Evolutionary conservation across 1,140 invertebrate genomes (phyloP), one percentile per base, ranked within the genome.

Genomic region (Aphis craccivora): DNA sequence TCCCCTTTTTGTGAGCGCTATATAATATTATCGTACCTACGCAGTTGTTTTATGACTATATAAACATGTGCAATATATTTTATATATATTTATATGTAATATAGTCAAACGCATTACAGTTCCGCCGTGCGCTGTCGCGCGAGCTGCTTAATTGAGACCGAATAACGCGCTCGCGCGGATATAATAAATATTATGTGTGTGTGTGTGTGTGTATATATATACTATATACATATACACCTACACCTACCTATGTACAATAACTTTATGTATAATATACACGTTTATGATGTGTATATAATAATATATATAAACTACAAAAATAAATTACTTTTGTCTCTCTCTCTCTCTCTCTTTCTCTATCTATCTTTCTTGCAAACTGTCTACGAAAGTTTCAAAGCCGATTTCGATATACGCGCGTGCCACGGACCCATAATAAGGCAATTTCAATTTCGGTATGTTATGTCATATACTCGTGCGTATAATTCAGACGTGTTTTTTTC

Each of bases 271-370:
- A 88, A 88, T n/a, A 88, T 88, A n/a, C 37, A 35, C 87, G 83
- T 84, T 76, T 76, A 76, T 76, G 60, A 76, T 76, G 37, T 30
- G 83, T 84, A 43, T 23, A n/a, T n/a, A n/a, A n/a, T n/a, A n/a
- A n/a, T n/a, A n/a, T n/a, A 25, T 84, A 25, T 84, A 40, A 40
- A 40, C 9, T 84, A 84, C 83, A 40, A 40, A 90, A 90, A 55
- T 90, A 90, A 90, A 90, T 90, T 90, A 90, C 51, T 90, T 90
- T 89, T 53, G 87, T 89, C 14, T 89, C 87, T 37, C 53, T 51
- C n/a, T 25, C 40, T 84, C 53, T 25, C 51, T 30, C 89, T 83
- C 53, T 35, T 5, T 18, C 20, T 23, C 4, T 88, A 9, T 40
- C 7, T 35, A 25, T 53, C 25, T 48, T n/a, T 76, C 60, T 40